Evolutionary conservation across 2,113 vertebrate genomes (phyloP).

Genomic region (Plestiodon gilberti): DNA sequence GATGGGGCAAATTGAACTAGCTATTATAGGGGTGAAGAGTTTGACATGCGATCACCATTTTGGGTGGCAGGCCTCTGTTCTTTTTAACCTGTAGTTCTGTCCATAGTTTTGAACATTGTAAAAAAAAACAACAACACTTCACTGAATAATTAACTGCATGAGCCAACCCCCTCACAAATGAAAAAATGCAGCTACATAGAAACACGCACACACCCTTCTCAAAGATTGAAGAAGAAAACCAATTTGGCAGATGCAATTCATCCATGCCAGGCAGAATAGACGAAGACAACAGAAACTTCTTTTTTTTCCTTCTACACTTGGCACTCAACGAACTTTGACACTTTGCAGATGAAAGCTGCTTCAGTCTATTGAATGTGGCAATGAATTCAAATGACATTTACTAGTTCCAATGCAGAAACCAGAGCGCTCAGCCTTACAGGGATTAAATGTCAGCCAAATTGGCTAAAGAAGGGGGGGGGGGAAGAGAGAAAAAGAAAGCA

Average conservation of each 20-base stretch:
- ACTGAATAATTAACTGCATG: neutral
- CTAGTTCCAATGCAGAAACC: constrained; percentile 64
- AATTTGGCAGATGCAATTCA: neutral
- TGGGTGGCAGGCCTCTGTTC: neutral
- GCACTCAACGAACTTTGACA: constrained; percentile 66
- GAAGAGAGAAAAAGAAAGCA: constrained; percentile 30
- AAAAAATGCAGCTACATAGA: neutral
- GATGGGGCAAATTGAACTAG: neutral
- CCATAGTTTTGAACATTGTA: neutral
- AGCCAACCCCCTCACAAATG: neutral
- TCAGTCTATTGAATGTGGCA: constrained; percentile 67
- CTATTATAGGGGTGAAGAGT: neutral
- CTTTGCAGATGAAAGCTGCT: constrained; percentile 69
- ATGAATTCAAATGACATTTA: constrained; percentile 76
- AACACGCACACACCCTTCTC: neutral
- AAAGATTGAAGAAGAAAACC: neutral
- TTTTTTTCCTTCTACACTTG: neutral
- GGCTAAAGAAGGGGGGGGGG: constrained; percentile 4
- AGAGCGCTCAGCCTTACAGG: constrained; percentile 44
- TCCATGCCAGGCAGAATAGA: neutral
- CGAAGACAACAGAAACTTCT: neutral
- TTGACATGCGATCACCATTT: neutral
- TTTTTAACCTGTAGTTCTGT: neutral
- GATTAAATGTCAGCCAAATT: constrained; percentile 71
- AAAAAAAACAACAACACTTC: neutral